Conservation (phyloP, 2,888 invertebrate genomes). For the Zhengitettix transpicula region DNA sequence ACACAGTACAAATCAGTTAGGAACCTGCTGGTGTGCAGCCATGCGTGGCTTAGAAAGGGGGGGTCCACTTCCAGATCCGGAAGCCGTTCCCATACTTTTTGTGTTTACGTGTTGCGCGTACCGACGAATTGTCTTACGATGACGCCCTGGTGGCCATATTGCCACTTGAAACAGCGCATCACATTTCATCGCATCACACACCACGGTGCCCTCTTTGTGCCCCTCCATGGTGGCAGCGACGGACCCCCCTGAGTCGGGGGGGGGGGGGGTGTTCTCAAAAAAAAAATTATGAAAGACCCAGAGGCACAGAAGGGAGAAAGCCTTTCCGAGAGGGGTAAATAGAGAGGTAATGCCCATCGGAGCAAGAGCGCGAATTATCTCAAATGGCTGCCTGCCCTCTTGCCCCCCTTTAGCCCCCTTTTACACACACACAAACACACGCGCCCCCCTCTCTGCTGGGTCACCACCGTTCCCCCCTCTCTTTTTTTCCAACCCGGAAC, state of each 20-base stretch:
- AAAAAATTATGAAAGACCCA: not conserved
- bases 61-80: no score
- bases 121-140: not conserved
- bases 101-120: no score
- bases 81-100: no score
- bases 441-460: no score
- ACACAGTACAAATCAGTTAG: no score
- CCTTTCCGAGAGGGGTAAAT: not conserved
- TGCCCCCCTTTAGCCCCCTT: not conserved
- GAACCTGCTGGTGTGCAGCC: no score
- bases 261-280: no score
- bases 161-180: conserved; percentile 4
- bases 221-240: conserved; percentile 1
- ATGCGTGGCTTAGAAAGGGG: no score
- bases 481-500: no score
- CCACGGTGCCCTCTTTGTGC: conserved; percentile 10
- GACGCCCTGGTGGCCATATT: not conserved
- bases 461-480: no score
- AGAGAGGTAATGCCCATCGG: not conserved
- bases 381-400: not conserved
- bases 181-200: conserved; percentile 10
- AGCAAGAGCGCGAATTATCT: not conserved
- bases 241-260: not conserved
- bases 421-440: no score
- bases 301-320: not conserved